Evolutionary conservation across 2,113 vertebrate species (phyloP).

Genomic region (Nothoprocta pentlandii): DNA sequence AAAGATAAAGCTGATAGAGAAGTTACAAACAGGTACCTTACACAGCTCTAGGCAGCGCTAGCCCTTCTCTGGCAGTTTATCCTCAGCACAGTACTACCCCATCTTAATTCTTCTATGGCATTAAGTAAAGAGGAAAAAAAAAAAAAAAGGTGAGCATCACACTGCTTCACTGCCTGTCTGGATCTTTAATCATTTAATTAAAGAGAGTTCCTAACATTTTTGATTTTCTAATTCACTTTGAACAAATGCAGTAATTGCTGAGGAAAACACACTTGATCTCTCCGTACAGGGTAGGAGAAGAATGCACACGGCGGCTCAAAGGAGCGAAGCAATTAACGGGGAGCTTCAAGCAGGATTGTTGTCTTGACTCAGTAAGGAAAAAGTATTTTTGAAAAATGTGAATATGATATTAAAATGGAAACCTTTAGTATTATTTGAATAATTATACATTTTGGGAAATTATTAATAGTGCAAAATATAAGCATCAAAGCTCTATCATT

Average conservation of each 20-base stretch:
- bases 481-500: not conserved
- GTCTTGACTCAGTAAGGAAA: not conserved
- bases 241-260: slow-evolving; percentile 41
- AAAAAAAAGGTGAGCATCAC: not conserved
- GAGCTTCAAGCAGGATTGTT: not conserved
- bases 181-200: slow-evolving; percentile 58
- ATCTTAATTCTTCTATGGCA: not conserved
- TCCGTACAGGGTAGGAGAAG: not conserved
- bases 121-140: not conserved
- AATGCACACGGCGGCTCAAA: not conserved
- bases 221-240: slow-evolving; percentile 46
- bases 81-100: not conserved
- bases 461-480: not conserved
- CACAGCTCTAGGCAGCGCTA: not conserved
- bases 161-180: not conserved
- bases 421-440: not conserved
- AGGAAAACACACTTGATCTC: not conserved
- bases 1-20: not conserved
- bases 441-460: not conserved
- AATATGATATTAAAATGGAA: not conserved
- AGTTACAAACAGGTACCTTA: not conserved
- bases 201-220: slow-evolving; percentile 22
- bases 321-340: not conserved
- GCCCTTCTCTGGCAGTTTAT: not conserved
- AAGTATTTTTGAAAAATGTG: not conserved